Evolutionary conservation across 2,888 invertebrate species (phyloP).

Genomic region (Lucinisca nassula): DNA sequence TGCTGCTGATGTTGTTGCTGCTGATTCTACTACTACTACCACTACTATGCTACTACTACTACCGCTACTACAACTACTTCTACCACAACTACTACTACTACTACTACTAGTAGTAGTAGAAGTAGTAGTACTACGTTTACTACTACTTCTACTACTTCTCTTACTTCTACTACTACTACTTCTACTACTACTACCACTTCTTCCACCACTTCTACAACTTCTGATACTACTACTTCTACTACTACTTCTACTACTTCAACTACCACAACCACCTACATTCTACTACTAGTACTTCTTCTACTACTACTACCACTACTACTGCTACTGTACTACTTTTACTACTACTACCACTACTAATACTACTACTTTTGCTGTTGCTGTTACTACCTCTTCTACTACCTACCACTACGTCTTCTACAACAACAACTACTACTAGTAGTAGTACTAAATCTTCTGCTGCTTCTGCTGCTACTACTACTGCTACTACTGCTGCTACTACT

Average conservation of each 20-base stretch:
- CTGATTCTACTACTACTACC: not conserved
- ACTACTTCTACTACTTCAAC: not conserved
- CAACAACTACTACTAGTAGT: not conserved
- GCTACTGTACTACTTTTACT: not conserved
- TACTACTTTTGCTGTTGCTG: not conserved
- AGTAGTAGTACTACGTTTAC: conserved; percentile 1
- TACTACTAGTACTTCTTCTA: not conserved
- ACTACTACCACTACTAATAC: not conserved
- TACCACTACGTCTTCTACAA: not conserved
- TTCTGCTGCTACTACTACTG: not conserved
- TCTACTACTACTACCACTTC: conserved; percentile 7
- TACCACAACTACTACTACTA: not conserved
- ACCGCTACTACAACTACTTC: not conserved
- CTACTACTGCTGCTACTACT: conserved; percentile 8
- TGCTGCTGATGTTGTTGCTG: not conserved
- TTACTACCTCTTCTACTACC: not conserved
- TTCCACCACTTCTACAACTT: not conserved
- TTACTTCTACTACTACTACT: conserved; percentile 18
- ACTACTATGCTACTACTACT: conserved; percentile 1
- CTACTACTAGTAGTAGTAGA: not conserved
- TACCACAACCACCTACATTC: not conserved
- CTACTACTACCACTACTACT: not conserved
- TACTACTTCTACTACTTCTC: conserved; percentile 11
- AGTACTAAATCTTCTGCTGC: not conserved
- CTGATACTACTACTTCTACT: not conserved